phyloP scores from a whole-genome alignment of 2,888 invertebrate species.

The Drosophila meridionalis region DNA sequence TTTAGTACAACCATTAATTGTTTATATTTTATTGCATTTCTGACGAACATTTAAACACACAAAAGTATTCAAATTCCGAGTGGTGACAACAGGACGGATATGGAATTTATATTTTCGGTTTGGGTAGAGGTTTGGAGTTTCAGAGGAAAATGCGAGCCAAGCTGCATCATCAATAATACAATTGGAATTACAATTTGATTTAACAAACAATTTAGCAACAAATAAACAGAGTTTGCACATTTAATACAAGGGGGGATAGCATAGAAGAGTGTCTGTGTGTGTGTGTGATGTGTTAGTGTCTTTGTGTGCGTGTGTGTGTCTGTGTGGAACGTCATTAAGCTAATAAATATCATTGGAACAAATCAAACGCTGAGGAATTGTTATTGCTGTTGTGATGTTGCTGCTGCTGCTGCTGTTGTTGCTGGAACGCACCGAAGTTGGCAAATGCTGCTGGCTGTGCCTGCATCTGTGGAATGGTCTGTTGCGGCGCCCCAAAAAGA shows the following conservation, averaged over 20 bases:
- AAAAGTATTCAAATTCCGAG: conserved; percentile 50
- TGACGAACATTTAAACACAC: conserved; percentile 56
- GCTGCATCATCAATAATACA: conserved; percentile 34
- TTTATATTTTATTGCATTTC: conserved; percentile 48
- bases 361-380: conserved; percentile 83
- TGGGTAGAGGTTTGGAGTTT: conserved; percentile 20
- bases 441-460: conserved; percentile 83
- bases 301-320: conserved; percentile 22
- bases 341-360: conserved; percentile 85
- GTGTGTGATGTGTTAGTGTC: conserved; percentile 36
- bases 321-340: conserved; percentile 72
- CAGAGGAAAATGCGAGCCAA: conserved; percentile 11
- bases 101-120: conserved; percentile 53
- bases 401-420: conserved; percentile 47
- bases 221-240: conserved; percentile 34
- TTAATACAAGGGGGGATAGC: conserved; percentile 35
- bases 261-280: conserved; percentile 7
- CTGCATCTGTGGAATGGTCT: conserved; percentile 80
- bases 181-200: conserved; percentile 19
- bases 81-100: conserved; percentile 72
- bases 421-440: conserved; percentile 81
- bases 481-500: conserved; percentile 67
- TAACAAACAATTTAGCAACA: conserved; percentile 66
- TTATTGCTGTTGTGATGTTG: conserved; percentile 76
- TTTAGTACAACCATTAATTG: conserved; percentile 74